A percentile compares a stretch with the other conserved stretches of the same genome.
Conservation (phyloP, 2,113 vertebrate genomes). For the Pogonocichla stellata region DNA sequence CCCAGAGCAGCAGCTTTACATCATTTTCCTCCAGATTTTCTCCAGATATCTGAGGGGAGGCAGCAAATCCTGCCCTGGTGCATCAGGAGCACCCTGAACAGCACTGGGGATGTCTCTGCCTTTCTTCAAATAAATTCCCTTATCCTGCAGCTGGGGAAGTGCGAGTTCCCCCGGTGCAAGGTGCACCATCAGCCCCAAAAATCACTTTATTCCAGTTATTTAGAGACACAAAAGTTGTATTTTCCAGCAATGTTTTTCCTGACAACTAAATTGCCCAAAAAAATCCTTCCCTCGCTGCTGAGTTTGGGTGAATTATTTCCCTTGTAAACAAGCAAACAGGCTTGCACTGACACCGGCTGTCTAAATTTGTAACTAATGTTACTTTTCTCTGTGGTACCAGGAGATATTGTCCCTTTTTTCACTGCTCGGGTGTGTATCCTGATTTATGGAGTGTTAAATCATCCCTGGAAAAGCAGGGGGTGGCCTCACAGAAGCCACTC, state of each 20-base stretch:
- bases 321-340: background rate
- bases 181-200: background rate
- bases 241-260: background rate
- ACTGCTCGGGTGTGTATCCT: rapidly evolving
- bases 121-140: background rate
- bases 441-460: background rate
- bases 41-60: rapidly evolving
- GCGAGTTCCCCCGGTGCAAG: background rate
- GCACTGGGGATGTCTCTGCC: background rate
- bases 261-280: background rate
- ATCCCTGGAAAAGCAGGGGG: background rate
- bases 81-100: background rate
- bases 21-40: rapidly evolving
- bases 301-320: background rate
- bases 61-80: background rate
- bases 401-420: background rate
- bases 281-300: background rate
- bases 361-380: background rate
- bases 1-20: background rate
- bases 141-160: background rate
- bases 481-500: background rate
- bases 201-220: background rate
- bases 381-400: rapidly evolving
- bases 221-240: background rate
- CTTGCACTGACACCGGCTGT: background rate